A percentile compares a stretch with the other conserved stretches of the same genome.
Conservation (phyloP, 1,140 invertebrate species). For the Linepithema humile region DNA sequence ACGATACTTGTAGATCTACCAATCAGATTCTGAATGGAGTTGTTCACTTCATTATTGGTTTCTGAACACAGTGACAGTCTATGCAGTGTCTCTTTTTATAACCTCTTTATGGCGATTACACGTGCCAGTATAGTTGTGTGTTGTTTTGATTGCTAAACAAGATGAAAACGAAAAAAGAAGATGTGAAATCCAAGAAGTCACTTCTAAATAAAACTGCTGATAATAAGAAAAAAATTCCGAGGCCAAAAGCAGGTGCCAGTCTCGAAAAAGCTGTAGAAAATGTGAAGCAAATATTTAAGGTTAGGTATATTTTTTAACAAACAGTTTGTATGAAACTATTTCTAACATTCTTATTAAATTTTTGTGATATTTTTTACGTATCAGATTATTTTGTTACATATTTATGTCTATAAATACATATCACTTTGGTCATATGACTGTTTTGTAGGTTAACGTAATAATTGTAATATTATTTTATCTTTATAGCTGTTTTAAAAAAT, state of each 20-base stretch:
- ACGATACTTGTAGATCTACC: background rate
- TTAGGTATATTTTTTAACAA: constrained; percentile 50
- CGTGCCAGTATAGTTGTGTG: background rate
- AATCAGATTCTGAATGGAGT: background rate
- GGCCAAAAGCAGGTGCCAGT: background rate
- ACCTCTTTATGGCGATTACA: background rate
- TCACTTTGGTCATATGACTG: too few species aligned
- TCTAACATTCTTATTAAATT: background rate
- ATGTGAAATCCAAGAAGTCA: background rate
- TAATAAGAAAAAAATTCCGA: background rate
- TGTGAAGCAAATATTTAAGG: constrained; percentile 72
- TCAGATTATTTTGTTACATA: background rate
- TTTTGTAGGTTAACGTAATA: too few species aligned
- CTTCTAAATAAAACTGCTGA: background rate
- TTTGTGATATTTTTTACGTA: background rate
- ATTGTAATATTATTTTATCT: too few species aligned
- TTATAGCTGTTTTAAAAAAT: too few species aligned
- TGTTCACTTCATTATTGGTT: background rate
- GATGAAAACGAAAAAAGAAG: background rate
- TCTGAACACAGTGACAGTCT: background rate
- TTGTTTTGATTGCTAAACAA: background rate
- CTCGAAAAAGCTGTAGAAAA: constrained; percentile 71
- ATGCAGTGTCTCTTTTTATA: background rate
- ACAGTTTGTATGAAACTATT: constrained; percentile 18
- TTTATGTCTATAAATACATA: background rate